Evolutionary conservation across 2,113 vertebrate species (phyloP), one percentile per base, ranked within the genome.

Genomic region (Blennius ocellaris): DNA sequence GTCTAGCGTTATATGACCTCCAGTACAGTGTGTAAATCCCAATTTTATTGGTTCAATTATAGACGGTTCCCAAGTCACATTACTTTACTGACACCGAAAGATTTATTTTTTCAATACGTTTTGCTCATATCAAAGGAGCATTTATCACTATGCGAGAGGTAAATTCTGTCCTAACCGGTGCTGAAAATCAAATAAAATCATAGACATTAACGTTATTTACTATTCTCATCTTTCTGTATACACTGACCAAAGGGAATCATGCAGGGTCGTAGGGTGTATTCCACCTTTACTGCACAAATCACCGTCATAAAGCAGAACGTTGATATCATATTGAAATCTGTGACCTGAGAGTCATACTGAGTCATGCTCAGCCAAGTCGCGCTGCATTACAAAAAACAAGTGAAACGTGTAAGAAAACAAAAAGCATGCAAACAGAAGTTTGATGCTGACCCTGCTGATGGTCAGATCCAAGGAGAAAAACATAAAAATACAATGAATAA

Each of bases 301-400:
- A 58, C 50, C 57, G 52, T 71, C 38, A 56, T 41, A n/a, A 30
- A 73, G 61, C 50, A 55, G 39, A 69, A 63, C 36, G 59, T n/a
- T 6, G 50, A 84, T 76, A 68, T 36, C 48, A n/a, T 75, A 58
- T 69, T 51, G 80, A 81, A 75, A 73, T 73, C 73, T 73, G 69
- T 50, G 78, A 73, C 69, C 69, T 71, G 71, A 81, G 80, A 73
- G 72, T 83, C 77, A 69, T 49, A 47, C 43, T 61, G 70, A 73
- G 57, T 80, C 66, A 64, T 55, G 45, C 82, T 80, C 56, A 60
- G 61, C 69, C 66, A 61, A 69, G 70, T 76, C 76, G 44, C 44
- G 59, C 82, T 69, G 73, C 51, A 65, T 73, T 60, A 68, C 55
- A 49, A 51, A 66, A 43, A 38, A 70, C 60, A 49, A 70, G 21